Conservation (phyloP, 2,888 invertebrate species). For the Cheilosia grossa region DNA sequence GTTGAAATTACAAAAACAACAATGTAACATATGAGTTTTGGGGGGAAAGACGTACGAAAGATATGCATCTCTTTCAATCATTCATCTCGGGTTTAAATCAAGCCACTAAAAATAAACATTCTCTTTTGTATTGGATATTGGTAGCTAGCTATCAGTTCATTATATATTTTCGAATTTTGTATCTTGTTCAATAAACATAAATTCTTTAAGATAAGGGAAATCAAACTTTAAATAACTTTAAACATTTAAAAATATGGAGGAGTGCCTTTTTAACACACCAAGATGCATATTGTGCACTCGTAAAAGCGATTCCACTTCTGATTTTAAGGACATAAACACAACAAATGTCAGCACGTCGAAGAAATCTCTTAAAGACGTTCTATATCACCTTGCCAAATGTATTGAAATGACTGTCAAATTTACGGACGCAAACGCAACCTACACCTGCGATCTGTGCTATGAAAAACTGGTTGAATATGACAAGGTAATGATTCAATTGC, state of each 20-base stretch:
- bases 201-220: too few species aligned
- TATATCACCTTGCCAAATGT: conserved; percentile 79
- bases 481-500: conserved; percentile 79
- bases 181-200: too few species aligned
- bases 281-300: conserved; percentile 44
- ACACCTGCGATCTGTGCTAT: conserved; percentile 79
- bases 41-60: too few species aligned
- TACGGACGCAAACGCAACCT: conserved; percentile 74
- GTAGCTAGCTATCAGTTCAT: too few species aligned
- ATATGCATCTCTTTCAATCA: too few species aligned
- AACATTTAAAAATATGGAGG: neutral
- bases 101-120: too few species aligned
- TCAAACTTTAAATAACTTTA: too few species aligned
- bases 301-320: conserved; percentile 68
- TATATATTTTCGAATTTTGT: too few species aligned
- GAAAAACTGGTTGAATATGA: conserved; percentile 79
- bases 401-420: conserved; percentile 78
- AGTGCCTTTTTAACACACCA: neutral
- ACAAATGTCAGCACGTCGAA: conserved; percentile 79
- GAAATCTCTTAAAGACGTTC: conserved; percentile 79
- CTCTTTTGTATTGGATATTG: too few species aligned
- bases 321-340: conserved; percentile 77
- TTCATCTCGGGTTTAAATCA: too few species aligned
- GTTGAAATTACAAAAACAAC: too few species aligned
- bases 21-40: too few species aligned